Base-by-base conservation (phyloP, 2,888 invertebrate genomes). In the Pollenia griseotomentosa region DNA sequence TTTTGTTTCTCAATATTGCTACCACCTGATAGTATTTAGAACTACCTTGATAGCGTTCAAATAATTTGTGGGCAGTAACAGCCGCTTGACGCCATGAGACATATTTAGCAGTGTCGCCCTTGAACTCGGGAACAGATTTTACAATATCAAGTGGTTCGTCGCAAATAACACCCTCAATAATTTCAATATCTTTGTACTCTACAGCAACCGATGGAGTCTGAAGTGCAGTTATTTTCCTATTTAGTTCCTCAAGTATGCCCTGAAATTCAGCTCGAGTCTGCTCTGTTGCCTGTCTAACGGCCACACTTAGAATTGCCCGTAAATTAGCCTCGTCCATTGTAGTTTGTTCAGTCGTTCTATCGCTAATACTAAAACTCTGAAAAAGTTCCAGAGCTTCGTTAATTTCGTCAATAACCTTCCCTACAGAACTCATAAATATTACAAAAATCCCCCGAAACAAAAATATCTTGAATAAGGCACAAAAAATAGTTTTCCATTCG, bases 21-120 rank as follows among this genome's bases (percentile, higher is more conserved):
- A 19, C 19, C 19, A 2, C 19, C 19, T 19, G 85, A 19, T 86
- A 79, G 53, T 85, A 61, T 46, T 74, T 79, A 46, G 79, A 79
- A 12, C 19, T 61, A 33, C 70, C 83, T 12, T 65, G 7, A n/a
- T 53, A 77, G 14, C 0, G 12, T 44, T 79, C 68, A 48, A 68
- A 79, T 23, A 70, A 61, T 8, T 68, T 79, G 48, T 79, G 79
- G 59, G 79, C 79, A 1, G 71, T 81, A 19, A 71, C 42, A 14
- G 80, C 80, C 12, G 80, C 71, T n/a, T 73, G 65, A 53, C 73
- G 71, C 73, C 81, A 81, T 19, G 81, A 81, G 2, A 81, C 73
- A 46, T 73, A 81, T 8, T 57, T 81, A 19, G 51, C 11, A 9
- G 63, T 63, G 3, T 78, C 55, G 5, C 77, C 77, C 0, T 9